Conservation (phyloP, 2,888 invertebrate species). For the Patella depressa region DNA sequence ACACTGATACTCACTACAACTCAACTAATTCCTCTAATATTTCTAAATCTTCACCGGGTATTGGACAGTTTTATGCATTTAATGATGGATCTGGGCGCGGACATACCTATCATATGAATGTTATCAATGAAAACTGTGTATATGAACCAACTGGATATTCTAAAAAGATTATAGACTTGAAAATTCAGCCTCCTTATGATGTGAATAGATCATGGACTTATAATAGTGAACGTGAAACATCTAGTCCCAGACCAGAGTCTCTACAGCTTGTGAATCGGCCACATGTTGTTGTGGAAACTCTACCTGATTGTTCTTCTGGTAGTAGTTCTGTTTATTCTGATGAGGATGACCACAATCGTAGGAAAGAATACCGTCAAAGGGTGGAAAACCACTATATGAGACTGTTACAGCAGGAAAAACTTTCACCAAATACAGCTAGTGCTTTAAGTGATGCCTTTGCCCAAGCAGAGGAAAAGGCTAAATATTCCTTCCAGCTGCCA, state of each 20-base stretch:
- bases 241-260: conserved; percentile 9
- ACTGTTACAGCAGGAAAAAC: conserved; percentile 42
- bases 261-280: conserved; percentile 7
- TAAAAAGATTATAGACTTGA: conserved; percentile 1
- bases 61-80: neutral
- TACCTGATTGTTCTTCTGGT: conserved; percentile 9
- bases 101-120: neutral
- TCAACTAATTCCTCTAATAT: neutral
- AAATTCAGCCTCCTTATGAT: neutral
- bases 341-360: conserved; percentile 55
- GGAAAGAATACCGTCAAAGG: conserved; percentile 43
- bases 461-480: conserved; percentile 39
- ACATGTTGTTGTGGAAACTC: neutral
- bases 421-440: conserved; percentile 46
- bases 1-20: too few species aligned
- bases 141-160: conserved; percentile 10
- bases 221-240: neutral
- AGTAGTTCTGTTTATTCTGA: conserved; percentile 31
- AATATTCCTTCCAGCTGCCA: conserved; percentile 22
- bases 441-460: conserved; percentile 43
- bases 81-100: neutral
- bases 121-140: conserved; percentile 6
- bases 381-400: conserved; percentile 51
- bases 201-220: neutral
- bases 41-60: neutral